Evolutionary conservation across 2,113 vertebrate species (phyloP).

Genomic region (Octodon degus): DNA sequence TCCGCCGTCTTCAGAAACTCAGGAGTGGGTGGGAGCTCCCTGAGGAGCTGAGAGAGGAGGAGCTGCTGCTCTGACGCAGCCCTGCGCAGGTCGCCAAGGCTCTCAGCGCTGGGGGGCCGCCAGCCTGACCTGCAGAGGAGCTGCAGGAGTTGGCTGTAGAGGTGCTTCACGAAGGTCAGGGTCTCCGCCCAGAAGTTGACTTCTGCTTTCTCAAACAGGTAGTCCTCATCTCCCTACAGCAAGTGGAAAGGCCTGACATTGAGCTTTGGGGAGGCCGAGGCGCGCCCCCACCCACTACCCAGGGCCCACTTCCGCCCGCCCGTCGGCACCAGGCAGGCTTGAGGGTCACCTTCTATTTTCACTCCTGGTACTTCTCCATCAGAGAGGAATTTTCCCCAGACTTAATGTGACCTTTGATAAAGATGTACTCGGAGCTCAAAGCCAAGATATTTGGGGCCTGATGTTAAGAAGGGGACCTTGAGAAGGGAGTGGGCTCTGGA

Average conservation of each 20-base stretch:
- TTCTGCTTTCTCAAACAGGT: slow-evolving; percentile 95
- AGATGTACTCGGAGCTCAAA: slow-evolving; percentile 64
- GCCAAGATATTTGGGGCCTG: slow-evolving; percentile 58
- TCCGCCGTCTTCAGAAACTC: slow-evolving; percentile 91
- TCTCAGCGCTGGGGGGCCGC: background rate
- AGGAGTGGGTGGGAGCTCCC: slow-evolving; percentile 87
- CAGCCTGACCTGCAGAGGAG: slow-evolving; percentile 76
- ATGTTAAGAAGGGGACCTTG: slow-evolving; percentile 42
- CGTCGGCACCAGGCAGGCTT: slow-evolving; percentile 40
- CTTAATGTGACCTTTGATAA: slow-evolving; percentile 72
- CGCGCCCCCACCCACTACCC: background rate
- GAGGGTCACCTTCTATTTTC: slow-evolving; percentile 70
- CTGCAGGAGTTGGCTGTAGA: slow-evolving; percentile 87
- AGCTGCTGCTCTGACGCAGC: slow-evolving; percentile 79
- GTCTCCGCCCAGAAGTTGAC: slow-evolving; percentile 97
- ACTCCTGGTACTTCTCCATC: slow-evolving; percentile 1
- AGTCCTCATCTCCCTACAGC: slow-evolving; percentile 91
- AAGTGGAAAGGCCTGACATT: slow-evolving; percentile 25
- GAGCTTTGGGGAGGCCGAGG: background rate
- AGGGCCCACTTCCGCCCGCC: slow-evolving; percentile 21
- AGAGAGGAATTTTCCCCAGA: slow-evolving; percentile 21
- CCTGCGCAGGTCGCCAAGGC: slow-evolving; percentile 79
- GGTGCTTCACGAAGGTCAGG: slow-evolving; percentile 88
- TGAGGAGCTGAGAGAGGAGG: slow-evolving; percentile 79
- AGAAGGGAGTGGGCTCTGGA: background rate